phyloP scores from a whole-genome alignment of 1,140 invertebrate genomes.

The Diachasmimorpha longicaudata region DNA sequence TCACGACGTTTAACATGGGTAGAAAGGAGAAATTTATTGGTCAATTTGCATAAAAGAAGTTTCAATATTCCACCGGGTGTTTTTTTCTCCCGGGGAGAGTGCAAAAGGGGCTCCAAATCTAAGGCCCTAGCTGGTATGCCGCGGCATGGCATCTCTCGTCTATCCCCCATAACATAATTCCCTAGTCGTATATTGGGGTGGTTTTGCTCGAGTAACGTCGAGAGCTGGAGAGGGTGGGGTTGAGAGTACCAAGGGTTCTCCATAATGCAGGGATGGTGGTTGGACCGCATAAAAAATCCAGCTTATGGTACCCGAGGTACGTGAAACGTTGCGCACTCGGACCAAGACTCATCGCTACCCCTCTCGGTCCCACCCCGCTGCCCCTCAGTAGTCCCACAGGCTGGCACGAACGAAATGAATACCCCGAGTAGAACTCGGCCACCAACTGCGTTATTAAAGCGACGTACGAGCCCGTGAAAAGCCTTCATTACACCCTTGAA shows the following conservation, averaged over 20 bases:
- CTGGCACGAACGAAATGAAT: slow-evolving; percentile 16
- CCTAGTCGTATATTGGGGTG: slow-evolving; percentile 6
- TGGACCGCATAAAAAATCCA: slow-evolving; percentile 33
- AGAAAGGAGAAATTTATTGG: background rate
- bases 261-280: slow-evolving; percentile 31
- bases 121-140: slow-evolving; percentile 16
- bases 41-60: slow-evolving; percentile 12
- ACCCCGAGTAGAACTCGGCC: slow-evolving; percentile 10
- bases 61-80: slow-evolving; percentile 8
- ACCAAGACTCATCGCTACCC: background rate
- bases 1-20: background rate
- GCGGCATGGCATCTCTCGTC: slow-evolving; percentile 13
- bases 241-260: slow-evolving; percentile 14
- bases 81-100: background rate
- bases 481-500: slow-evolving; percentile 8
- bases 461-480: slow-evolving; percentile 13
- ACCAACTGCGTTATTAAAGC: slow-evolving; percentile 25
- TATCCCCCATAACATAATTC: slow-evolving; percentile 28
- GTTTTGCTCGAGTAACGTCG: background rate
- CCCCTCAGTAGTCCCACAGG: background rate
- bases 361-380: background rate
- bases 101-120: background rate
- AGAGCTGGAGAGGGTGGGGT: background rate
- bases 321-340: slow-evolving; percentile 17
- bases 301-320: slow-evolving; percentile 26